Evolutionary conservation across 1,140 invertebrate species (phyloP).

Genomic region (Achroia grisella): DNA sequence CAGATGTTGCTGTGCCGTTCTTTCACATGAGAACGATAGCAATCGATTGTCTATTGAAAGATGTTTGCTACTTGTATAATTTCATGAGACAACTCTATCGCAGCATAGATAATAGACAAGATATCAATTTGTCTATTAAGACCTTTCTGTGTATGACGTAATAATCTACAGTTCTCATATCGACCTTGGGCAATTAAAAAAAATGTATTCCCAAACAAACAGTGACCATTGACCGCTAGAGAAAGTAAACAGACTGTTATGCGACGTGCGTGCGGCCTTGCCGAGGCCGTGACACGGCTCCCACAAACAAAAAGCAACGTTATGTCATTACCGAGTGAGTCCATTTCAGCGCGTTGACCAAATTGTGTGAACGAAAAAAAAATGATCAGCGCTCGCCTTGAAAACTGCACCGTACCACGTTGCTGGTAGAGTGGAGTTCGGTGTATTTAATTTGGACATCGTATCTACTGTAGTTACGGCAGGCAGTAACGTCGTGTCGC

Average conservation of each 20-base stretch:
- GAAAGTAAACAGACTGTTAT: constrained; percentile 51
- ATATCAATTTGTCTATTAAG: too few species aligned
- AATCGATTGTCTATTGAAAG: too few species aligned
- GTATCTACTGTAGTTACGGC: constrained; percentile 19
- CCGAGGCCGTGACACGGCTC: constrained; percentile 30
- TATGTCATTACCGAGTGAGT: constrained; percentile 21
- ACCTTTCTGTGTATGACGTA: too few species aligned
- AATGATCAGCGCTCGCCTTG: constrained; percentile 1
- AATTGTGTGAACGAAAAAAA: constrained; percentile 27
- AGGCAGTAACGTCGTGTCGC: constrained; percentile 10
- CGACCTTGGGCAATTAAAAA: constrained; percentile 27
- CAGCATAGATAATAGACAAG: too few species aligned
- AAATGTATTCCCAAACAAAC: constrained; percentile 21
- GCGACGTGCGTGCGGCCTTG: constrained; percentile 44
- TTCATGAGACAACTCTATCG: too few species aligned
- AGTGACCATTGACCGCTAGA: constrained; percentile 57
- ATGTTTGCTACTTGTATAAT: too few species aligned
- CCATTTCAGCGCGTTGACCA: constrained; percentile 15
- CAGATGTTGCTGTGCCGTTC: too few species aligned
- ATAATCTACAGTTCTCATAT: too few species aligned
- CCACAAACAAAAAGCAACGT: constrained; percentile 27
- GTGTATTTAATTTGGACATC: constrained; percentile 5
- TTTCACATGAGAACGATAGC: too few species aligned
- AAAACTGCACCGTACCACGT: constrained; percentile 20
- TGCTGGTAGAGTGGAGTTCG: constrained; percentile 25